phyloP scores from a whole-genome alignment of 2,797 vertebrate genomes.

The Rhinophrynus dorsalis region DNA sequence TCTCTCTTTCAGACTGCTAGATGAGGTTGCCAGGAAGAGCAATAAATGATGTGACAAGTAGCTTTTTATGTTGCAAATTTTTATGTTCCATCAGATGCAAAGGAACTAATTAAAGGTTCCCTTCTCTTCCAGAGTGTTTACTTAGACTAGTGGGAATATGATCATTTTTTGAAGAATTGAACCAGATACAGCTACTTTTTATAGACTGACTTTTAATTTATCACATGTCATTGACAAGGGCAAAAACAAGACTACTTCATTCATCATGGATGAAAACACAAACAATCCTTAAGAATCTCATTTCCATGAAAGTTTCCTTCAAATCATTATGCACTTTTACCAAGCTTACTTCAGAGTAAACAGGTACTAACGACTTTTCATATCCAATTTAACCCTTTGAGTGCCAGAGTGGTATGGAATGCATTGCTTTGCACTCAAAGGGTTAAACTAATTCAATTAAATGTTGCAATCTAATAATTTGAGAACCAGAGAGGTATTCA shows the following conservation, averaged over 20 bases:
- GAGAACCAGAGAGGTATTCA: too few relatives aligned
- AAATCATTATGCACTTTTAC: too few relatives aligned
- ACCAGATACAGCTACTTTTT: slow-evolving; percentile 27
- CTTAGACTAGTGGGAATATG: slow-evolving; percentile 19
- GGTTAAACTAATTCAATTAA: too few relatives aligned
- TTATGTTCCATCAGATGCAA: slow-evolving; percentile 30
- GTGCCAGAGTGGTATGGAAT: too few relatives aligned
- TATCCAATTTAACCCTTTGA: too few relatives aligned
- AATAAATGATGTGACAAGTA: slow-evolving; percentile 23
- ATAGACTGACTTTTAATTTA: neutral
- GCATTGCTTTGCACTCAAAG: too few relatives aligned
- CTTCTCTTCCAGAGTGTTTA: slow-evolving; percentile 6
- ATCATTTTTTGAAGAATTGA: slow-evolving; percentile 26
- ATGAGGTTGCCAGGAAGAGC: slow-evolving; percentile 5
- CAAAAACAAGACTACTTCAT: neutral
- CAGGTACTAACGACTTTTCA: too few relatives aligned
- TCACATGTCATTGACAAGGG: slow-evolving; percentile 10
- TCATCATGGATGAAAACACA: neutral
- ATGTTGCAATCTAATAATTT: too few relatives aligned
- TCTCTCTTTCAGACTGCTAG: neutral
- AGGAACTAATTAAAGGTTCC: slow-evolving; percentile 38
- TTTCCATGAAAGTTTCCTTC: too few relatives aligned
- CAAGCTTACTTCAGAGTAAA: too few relatives aligned
- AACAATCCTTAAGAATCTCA: too few relatives aligned
- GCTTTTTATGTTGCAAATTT: slow-evolving; percentile 29